Percentiles rank a stretch among this genome's conserved stretches.
Conservation (phyloP, 1,140 invertebrate genomes). For the Calephelis nemesis region DNA sequence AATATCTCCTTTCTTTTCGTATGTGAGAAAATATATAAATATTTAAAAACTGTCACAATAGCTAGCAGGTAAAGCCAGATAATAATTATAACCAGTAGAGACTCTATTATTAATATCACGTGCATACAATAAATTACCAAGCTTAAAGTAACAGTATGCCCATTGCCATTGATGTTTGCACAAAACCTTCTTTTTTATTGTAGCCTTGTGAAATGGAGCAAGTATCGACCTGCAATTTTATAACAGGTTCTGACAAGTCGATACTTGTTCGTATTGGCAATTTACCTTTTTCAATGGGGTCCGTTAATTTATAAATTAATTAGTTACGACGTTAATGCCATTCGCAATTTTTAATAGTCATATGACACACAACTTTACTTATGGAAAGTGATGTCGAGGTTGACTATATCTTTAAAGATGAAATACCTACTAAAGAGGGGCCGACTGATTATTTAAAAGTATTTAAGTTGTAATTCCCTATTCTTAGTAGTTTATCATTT, state of each 20-base stretch:
- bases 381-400: too few species aligned
- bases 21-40: too few species aligned
- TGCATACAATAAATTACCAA: conserved; percentile 33
- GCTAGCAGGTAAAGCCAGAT: too few species aligned
- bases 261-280: conserved; percentile 27
- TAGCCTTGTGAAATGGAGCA: conserved; percentile 21
- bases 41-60: too few species aligned
- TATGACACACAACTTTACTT: too few species aligned
- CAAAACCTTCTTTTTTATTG: conserved; percentile 31
- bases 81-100: too few species aligned
- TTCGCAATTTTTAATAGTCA: not conserved
- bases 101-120: conserved; percentile 31
- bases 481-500: too few species aligned
- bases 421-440: too few species aligned
- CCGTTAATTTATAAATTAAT: conserved; percentile 15
- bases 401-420: too few species aligned
- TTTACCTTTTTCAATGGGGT: conserved; percentile 12
- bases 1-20: too few species aligned
- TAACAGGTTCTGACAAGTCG: conserved; percentile 41
- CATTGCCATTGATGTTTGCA: conserved; percentile 29
- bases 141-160: conserved; percentile 1
- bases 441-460: too few species aligned
- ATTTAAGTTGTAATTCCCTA: too few species aligned
- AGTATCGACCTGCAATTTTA: conserved; percentile 27
- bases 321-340: not conserved